Evolutionary conservation across 2,888 invertebrate genomes (phyloP).

Genomic region (Leptinotarsa rubiginosa): DNA sequence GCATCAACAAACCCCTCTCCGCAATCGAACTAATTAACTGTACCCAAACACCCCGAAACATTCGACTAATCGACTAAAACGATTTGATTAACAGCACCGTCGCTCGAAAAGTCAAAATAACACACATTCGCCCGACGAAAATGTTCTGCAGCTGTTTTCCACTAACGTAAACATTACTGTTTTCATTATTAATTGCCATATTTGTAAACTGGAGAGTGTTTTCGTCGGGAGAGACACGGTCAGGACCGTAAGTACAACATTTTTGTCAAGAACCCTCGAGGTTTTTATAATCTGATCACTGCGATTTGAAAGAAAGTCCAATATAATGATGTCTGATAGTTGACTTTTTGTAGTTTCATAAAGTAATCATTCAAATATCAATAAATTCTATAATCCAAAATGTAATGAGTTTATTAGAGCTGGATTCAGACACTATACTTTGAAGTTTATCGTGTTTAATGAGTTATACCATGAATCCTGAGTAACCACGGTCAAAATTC

Average conservation of each 20-base stretch:
- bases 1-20: conserved; percentile 21
- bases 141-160: conserved; percentile 39
- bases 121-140: conserved; percentile 31
- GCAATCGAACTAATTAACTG: conserved; percentile 33
- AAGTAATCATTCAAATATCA: too few relatives aligned
- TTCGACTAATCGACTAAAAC: conserved; percentile 32
- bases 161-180: conserved; percentile 39
- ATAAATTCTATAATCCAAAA: too few relatives aligned
- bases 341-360: too few relatives aligned
- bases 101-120: conserved; percentile 37
- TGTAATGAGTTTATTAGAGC: too few relatives aligned
- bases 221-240: conserved; percentile 12
- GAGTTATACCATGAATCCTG: too few relatives aligned
- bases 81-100: conserved; percentile 38
- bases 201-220: conserved; percentile 40
- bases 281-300: too few relatives aligned
- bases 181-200: conserved; percentile 47
- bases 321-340: too few relatives aligned
- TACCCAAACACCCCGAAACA: conserved; percentile 32
- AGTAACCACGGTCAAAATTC: too few relatives aligned
- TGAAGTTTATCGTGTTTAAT: too few relatives aligned
- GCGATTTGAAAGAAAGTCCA: too few relatives aligned
- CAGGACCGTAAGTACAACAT: neutral
- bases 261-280: neutral
- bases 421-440: too few relatives aligned